A percentile compares a stretch with the other conserved stretches of the same genome.
Evolutionary conservation across 2,113 vertebrate genomes (phyloP).

Genomic region (Psilopogon haemacephalus): DNA sequence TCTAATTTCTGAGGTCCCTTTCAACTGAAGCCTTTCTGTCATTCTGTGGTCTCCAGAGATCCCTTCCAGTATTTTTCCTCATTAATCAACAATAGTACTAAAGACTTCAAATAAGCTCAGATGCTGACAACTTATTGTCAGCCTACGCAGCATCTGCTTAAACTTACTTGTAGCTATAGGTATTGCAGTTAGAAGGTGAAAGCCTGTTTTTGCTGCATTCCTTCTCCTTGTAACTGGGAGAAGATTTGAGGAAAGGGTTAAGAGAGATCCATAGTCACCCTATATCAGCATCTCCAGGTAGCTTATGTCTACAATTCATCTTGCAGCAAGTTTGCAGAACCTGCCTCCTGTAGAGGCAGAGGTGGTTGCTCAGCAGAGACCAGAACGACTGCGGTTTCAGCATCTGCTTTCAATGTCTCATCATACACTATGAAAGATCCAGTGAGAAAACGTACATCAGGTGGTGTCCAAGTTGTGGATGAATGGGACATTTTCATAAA

Average conservation of each 20-base stretch:
- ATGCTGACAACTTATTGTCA: neutral
- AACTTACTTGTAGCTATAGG: neutral
- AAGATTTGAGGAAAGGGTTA: neutral
- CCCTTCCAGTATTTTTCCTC: neutral
- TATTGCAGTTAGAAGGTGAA: neutral
- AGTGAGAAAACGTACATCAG: neutral
- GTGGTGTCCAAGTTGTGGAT: neutral
- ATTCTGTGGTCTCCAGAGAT: neutral
- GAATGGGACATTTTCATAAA: neutral
- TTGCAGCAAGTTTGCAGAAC: accelerated
- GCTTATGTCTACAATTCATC: accelerated
- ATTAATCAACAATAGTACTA: neutral
- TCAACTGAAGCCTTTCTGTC: neutral
- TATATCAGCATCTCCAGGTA: neutral
- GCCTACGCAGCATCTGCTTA: neutral
- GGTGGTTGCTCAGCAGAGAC: neutral
- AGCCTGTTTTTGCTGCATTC: neutral
- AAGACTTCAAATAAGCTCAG: neutral
- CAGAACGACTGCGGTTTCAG: neutral
- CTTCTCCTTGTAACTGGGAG: neutral
- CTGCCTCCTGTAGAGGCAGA: accelerated
- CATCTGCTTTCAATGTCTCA: neutral
- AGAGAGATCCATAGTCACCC: neutral
- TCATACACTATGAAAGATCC: neutral
- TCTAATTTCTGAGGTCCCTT: neutral